A percentile compares a stretch with the other conserved stretches of the same genome.
These are phyloP conservation scores for Lingula anatina DNA, from an alignment of 2,888 invertebrate species.

Conservation along the genomic window DNA sequence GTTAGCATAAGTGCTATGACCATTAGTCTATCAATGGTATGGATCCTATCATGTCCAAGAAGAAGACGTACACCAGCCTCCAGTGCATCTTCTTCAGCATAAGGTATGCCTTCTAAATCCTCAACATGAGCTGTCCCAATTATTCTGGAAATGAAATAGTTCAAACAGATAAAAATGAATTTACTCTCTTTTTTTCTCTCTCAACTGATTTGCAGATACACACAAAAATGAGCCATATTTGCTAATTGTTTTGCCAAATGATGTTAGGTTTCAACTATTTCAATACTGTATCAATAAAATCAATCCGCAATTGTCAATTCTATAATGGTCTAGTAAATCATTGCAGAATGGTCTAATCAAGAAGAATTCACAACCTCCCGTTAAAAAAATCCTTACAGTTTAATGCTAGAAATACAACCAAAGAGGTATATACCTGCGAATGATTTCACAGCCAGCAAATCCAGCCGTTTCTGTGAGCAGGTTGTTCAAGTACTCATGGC, in stretches of 20 bases:
- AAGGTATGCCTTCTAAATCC: slow-evolving; percentile 17
- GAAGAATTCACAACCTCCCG: too few relatives aligned
- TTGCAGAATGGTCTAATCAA: too few relatives aligned
- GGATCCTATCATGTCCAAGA: slow-evolving; percentile 19
- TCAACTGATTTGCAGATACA: background rate
- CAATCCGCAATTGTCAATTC: too few relatives aligned
- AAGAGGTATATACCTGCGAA: slow-evolving; percentile 28
- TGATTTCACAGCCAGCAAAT: slow-evolving; percentile 32
- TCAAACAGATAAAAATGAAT: background rate
- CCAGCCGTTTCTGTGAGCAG: slow-evolving; percentile 27
- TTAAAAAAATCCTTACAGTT: too few relatives aligned
- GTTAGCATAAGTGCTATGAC: slow-evolving; percentile 26
- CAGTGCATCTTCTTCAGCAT: slow-evolving; percentile 22
- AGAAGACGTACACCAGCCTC: slow-evolving; percentile 27
- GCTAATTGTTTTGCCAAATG: background rate
- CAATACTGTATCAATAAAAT: too few relatives aligned
- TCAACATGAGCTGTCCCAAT: slow-evolving; percentile 26
- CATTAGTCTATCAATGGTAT: slow-evolving; percentile 18
- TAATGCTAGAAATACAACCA: too few relatives aligned
- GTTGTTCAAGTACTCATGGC: slow-evolving; percentile 13
- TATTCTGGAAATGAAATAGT: slow-evolving; percentile 20
- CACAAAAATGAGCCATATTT: background rate
- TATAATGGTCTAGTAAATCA: too few relatives aligned
- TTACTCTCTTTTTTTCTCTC: background rate
- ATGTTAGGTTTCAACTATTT: background rate